A percentile compares a stretch with the other conserved stretches of the same genome.
Conservation (phyloP, 1,140 invertebrate species). For the Drosophila neocordata region DNA sequence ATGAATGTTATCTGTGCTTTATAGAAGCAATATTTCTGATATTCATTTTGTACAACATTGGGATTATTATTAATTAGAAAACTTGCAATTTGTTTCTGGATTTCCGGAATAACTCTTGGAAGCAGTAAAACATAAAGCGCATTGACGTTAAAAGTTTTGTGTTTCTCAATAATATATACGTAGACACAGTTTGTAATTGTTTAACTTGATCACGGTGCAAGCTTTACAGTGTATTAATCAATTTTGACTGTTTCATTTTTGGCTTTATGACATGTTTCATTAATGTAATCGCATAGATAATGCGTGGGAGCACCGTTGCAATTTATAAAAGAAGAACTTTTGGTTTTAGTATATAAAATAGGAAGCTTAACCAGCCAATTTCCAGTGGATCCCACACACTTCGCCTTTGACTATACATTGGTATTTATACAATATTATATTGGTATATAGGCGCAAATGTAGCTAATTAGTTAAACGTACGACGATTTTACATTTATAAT, state of each 20-base stretch:
- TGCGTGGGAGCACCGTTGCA: constrained; percentile 5
- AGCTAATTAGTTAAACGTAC: constrained; percentile 44
- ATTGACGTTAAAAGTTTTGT: not conserved
- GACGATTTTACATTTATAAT: constrained; percentile 48
- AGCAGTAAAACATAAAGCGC: not conserved
- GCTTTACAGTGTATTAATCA: not conserved
- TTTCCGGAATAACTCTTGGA: not conserved
- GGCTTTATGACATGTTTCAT: not conserved
- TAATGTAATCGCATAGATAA: not conserved
- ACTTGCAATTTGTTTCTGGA: not conserved
- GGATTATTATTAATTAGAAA: not conserved
- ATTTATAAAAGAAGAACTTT: constrained; percentile 6
- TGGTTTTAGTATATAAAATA: not conserved
- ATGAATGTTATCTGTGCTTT: not conserved
- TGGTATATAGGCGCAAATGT: constrained; percentile 31
- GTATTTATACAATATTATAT: constrained; percentile 1
- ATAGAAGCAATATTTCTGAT: constrained; percentile 1
- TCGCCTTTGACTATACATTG: not conserved
- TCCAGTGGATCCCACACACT: constrained; percentile 1
- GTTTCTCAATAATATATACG: not conserved
- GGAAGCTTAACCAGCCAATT: constrained; percentile 5
- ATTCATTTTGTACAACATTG: not conserved
- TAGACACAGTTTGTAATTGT: not conserved
- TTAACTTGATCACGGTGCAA: not conserved
- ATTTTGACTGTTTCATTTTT: not conserved